phyloP scores from a whole-genome alignment of 2,888 invertebrate genomes.

The Xanthorhoe designata region DNA sequence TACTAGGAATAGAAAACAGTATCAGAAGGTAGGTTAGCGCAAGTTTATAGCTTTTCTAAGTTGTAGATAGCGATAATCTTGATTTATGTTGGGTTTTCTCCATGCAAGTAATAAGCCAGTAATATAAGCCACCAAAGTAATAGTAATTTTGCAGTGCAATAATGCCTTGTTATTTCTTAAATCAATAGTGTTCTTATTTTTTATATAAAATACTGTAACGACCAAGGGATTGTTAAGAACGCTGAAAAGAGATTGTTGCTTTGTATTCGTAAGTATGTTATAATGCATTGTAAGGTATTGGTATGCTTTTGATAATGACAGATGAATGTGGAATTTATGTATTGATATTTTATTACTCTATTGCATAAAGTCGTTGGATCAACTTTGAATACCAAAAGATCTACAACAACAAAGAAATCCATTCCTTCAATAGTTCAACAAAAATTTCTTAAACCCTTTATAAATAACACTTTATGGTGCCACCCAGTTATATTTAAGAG shows the following conservation, averaged over 20 bases:
- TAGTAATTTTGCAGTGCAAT: too few relatives aligned
- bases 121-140: too few relatives aligned
- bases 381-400: slow-evolving; percentile 3
- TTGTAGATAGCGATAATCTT: slow-evolving; percentile 8
- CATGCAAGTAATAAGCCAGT: not conserved
- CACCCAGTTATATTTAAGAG: slow-evolving; percentile 30
- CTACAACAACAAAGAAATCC: slow-evolving; percentile 10
- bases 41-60: slow-evolving; percentile 9
- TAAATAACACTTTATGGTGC: slow-evolving; percentile 29
- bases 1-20: slow-evolving; percentile 17
- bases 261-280: too few relatives aligned
- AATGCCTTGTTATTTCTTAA: too few relatives aligned
- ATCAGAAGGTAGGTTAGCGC: slow-evolving; percentile 1
- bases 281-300: not conserved
- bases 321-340: not conserved
- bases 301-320: not conserved
- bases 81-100: slow-evolving; percentile 13
- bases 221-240: not conserved
- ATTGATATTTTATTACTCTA: not conserved
- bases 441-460: slow-evolving; percentile 20
- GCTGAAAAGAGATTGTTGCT: not conserved
- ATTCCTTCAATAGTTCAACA: slow-evolving; percentile 13
- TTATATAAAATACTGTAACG: too few relatives aligned
- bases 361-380: not conserved
- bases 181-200: too few relatives aligned